Evolutionary conservation across 2,888 invertebrate species (phyloP).

Genomic region (Xestia sexstrigata): DNA sequence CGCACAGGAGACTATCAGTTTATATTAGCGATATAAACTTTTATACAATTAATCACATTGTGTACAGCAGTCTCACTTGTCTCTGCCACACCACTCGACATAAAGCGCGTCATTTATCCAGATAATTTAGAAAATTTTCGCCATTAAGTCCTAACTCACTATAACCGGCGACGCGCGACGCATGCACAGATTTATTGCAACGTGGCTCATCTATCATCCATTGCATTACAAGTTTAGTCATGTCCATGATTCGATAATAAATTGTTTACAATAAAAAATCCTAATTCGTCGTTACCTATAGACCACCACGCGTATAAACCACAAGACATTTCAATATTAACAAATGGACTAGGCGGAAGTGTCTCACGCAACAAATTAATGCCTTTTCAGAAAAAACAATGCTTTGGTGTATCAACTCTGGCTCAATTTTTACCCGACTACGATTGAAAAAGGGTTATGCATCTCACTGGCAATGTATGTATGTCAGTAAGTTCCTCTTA

Average conservation of each 20-base stretch:
- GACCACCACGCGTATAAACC: conserved; percentile 25
- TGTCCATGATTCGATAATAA: conserved; percentile 29
- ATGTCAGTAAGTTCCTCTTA: not conserved
- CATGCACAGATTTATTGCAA: conserved; percentile 31
- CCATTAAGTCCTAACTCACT: not conserved
- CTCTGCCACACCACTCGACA: conserved; percentile 36
- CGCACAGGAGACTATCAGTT: conserved; percentile 67
- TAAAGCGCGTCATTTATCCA: not conserved
- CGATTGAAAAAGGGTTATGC: conserved; percentile 2
- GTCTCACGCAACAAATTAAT: conserved; percentile 38
- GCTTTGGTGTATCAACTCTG: conserved; percentile 54
- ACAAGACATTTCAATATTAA: conserved; percentile 33
- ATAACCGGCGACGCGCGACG: conserved; percentile 31
- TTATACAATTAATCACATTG: conserved; percentile 76
- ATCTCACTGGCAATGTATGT: not conserved
- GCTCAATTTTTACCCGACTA: conserved; percentile 44
- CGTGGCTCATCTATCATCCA: conserved; percentile 39
- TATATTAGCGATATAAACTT: conserved; percentile 71
- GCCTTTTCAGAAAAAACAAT: conserved; percentile 53
- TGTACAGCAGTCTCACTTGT: conserved; percentile 73
- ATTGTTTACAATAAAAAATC: conserved; percentile 18
- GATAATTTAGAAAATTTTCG: not conserved
- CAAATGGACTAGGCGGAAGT: conserved; percentile 53
- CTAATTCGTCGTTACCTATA: conserved; percentile 20
- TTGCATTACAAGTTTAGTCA: conserved; percentile 31